Base-by-base conservation (phyloP, 2,888 invertebrate species). In the Timema podura region DNA sequence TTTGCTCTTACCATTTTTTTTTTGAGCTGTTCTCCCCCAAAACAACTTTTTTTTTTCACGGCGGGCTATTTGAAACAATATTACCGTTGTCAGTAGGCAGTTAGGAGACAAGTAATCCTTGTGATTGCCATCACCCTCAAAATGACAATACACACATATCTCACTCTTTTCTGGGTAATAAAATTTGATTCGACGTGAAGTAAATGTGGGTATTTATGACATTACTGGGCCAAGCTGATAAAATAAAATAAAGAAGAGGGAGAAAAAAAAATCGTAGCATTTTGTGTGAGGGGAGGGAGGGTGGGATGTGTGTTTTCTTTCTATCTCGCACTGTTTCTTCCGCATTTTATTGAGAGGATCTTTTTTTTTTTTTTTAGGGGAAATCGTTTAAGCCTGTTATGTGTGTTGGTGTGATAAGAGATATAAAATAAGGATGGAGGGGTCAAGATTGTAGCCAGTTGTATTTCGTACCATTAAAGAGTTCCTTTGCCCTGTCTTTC, bases 141-240 rank as follows among this genome's bases (percentile, higher is more conserved):
- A 30, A 1, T 30, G 30, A 30, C 30, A 30, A 30, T 30, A 30
- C 30, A 30, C 30, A 30, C 30, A 30, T 30, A 30, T 30, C 30
- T 30, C 30, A 30, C 30, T 30, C 30, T 30, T 30, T 30, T 30
- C 30, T 30, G 30, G 30, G 30, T 30, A 74, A 74, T 74, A 74
- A 74, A 74, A 74, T 72, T 74, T 73, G 72, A 74, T 74, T 74
- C 73, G 69, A 66, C 67, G 68, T 49, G 67, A 54, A 45, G 70
- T 68, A 71, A 72, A 73, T 71, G 73, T 71, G 68, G 68, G 68
- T 73, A 73, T 73, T 73, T 73, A 73, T 72, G 72, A 68, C 73
- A 68, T 57, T 49, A 51, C 71, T 71, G 73, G 69, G 57, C 47
- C 59, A 47, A 30, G 54, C 45, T 51, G 67, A 48, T 61, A 61